phyloP scores from a whole-genome alignment of 2,113 vertebrate genomes.

The Mesoclemmys tuberculata region DNA sequence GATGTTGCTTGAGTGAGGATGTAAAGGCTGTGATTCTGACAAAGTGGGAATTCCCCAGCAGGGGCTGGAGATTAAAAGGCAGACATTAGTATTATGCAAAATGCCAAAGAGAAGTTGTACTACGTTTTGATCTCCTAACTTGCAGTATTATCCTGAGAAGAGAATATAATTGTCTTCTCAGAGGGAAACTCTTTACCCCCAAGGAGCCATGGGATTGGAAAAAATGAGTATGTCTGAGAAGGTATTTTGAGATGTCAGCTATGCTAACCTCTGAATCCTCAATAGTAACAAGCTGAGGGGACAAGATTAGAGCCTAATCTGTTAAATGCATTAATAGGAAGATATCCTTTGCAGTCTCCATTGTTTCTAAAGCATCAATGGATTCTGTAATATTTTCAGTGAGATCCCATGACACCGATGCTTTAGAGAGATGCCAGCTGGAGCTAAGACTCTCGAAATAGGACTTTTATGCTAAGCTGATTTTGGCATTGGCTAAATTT shows the following conservation, averaged over 20 bases:
- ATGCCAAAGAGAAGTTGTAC: neutral
- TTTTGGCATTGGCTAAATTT: neutral
- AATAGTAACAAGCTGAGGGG: neutral
- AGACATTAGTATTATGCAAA: neutral
- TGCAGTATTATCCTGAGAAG: neutral
- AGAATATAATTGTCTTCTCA: neutral
- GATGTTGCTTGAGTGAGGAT: neutral
- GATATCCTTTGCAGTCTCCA: neutral
- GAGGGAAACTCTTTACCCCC: neutral
- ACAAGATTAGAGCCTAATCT: neutral
- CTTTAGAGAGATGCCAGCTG: neutral
- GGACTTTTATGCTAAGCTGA: neutral
- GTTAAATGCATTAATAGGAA: neutral
- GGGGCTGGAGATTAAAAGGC: neutral
- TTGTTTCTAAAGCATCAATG: neutral
- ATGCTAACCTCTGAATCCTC: neutral
- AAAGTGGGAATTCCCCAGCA: neutral
- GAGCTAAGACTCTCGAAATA: neutral
- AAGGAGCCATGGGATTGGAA: neutral
- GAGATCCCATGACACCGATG: neutral
- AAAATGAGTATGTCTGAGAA: neutral
- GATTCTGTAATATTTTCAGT: neutral
- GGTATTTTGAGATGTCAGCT: neutral
- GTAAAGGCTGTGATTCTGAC: neutral
- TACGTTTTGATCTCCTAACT: neutral